Evolutionary conservation across 2,113 vertebrate genomes (phyloP), one percentile per base, ranked within the genome.

Genomic region (Pseudorectes ferrugineus): DNA sequence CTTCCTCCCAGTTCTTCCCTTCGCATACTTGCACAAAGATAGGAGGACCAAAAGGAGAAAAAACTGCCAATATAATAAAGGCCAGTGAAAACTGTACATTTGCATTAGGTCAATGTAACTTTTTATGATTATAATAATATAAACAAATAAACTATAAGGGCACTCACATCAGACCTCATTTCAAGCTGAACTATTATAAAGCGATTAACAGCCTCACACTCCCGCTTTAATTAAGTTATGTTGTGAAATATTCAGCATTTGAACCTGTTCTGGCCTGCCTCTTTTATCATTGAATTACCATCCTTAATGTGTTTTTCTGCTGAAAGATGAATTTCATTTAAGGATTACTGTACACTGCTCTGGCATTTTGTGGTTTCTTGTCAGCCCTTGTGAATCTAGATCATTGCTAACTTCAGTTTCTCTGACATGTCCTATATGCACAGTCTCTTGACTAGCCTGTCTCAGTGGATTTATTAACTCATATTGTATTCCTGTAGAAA

Each of bases 201-300:
- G 94, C 76, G 72, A 98, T 98, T 98, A 98, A 97, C 96, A 98
- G 92, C 89, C 85, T 96, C 96, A 89, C 88, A 92, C 80, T 96
- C 94, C 88, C 84, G 70, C 90, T 97, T 97, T 98, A 98, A 98
- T 98, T 97, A 98, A 98, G 95, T 97, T 97, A 94, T 76, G 93
- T 95, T 97, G 95, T 97, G 97, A 97, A 98, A 97, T 97, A 97
- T 94, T 97, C 96, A 97, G 96, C 95, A 96, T 98, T 96, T 96
- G 96, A 97, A 98, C 98, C 97, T 98, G 98, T 97, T 96, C 91
- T 19, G 82, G 96, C 98, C 96, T 98, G 97, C 93, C 93, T 97
- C 70, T 61, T 93, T 97, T 96, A 92, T 98, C 94, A 94, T 59
- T 87, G 92, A 97, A 96, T 97, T 96, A 96, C 72, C 42, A 63